These are phyloP conservation scores for Lateolabrax maculatus DNA, from an alignment of 2,797 vertebrate genomes.

Conservation along the genomic window DNA sequence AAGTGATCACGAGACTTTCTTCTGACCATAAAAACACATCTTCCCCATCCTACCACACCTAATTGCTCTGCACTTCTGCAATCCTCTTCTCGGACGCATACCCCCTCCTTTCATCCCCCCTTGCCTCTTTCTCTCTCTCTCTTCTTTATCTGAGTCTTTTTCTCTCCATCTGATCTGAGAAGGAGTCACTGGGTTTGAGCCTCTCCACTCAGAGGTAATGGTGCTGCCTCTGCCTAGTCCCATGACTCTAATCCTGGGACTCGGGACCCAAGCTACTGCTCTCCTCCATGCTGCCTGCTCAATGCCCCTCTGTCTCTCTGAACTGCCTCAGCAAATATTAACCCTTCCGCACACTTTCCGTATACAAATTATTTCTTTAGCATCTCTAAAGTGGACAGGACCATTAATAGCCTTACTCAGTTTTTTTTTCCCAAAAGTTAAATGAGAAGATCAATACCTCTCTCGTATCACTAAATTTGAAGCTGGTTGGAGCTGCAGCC, in stretches of 20 bases:
- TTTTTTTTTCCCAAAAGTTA: background rate
- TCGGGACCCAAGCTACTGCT: constrained; percentile 75
- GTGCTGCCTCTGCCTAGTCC: constrained; percentile 82
- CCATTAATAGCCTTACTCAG: no score
- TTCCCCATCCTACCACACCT: constrained; percentile 62
- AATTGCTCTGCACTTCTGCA: constrained; percentile 69
- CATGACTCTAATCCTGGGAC: constrained; percentile 85
- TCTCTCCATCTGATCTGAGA: constrained; percentile 72
- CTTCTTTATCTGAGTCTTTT: constrained; percentile 55
- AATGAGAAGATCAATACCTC: background rate
- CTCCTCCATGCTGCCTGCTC: constrained; percentile 66
- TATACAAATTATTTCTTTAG: constrained; percentile 24
- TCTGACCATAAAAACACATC: constrained; percentile 68
- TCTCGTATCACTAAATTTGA: background rate
- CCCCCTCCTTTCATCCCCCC: constrained; percentile 31
- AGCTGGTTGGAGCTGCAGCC: background rate
- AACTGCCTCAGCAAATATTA: constrained; percentile 60
- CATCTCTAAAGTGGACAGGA: background rate
- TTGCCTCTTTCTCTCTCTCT: constrained; percentile 31
- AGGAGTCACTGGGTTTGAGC: constrained; percentile 82
- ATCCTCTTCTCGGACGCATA: constrained; percentile 45
- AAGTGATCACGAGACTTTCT: constrained; percentile 71
- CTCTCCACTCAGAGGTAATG: constrained; percentile 78
- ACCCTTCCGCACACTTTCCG: constrained; percentile 59
- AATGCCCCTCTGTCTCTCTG: constrained; percentile 67